Evolutionary conservation across 2,113 vertebrate species (phyloP).

Genomic region (Poeciliopsis retropinna): DNA sequence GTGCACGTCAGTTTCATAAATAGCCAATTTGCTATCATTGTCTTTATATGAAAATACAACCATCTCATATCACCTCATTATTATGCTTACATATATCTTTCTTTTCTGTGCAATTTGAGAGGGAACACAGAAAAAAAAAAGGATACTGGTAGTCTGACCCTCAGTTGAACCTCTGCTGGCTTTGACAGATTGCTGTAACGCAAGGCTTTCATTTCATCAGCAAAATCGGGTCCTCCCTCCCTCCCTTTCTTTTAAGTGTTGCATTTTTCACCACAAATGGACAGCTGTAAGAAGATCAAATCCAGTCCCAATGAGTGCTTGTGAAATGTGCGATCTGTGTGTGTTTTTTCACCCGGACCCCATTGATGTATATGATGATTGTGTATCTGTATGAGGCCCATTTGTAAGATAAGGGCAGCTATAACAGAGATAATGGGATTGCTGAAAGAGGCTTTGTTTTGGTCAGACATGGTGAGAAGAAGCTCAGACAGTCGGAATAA

Average conservation of each 20-base stretch:
- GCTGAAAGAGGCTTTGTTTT: constrained; percentile 62
- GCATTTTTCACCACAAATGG: constrained; percentile 67
- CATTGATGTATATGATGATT: constrained; percentile 63
- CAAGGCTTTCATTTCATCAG: constrained; percentile 69
- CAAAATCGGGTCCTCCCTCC: constrained; percentile 8
- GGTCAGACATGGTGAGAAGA: constrained; percentile 48
- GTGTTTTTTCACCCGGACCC: constrained; percentile 53
- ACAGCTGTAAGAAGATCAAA: constrained; percentile 68
- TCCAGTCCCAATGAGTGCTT: constrained; percentile 52
- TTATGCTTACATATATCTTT: constrained; percentile 30
- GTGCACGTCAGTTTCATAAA: background rate
- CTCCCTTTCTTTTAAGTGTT: constrained; percentile 41
- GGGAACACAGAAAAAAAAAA: constrained; percentile 45
- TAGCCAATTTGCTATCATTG: constrained; percentile 7
- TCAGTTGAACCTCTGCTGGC: constrained; percentile 71
- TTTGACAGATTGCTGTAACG: constrained; percentile 72
- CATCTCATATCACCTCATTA: constrained; percentile 22
- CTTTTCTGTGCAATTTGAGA: constrained; percentile 63
- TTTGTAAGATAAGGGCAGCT: constrained; percentile 66
- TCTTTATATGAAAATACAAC: constrained; percentile 27
- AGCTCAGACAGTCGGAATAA: constrained; percentile 48
- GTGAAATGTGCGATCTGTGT: constrained; percentile 50
- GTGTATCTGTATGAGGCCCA: constrained; percentile 58
- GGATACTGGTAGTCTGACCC: constrained; percentile 65
- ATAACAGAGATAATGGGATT: constrained; percentile 51